These are phyloP conservation scores for Astreopora myriophthalma DNA, from an alignment of 64 coral and sea anemone genomes.

Conservation along the genomic window DNA sequence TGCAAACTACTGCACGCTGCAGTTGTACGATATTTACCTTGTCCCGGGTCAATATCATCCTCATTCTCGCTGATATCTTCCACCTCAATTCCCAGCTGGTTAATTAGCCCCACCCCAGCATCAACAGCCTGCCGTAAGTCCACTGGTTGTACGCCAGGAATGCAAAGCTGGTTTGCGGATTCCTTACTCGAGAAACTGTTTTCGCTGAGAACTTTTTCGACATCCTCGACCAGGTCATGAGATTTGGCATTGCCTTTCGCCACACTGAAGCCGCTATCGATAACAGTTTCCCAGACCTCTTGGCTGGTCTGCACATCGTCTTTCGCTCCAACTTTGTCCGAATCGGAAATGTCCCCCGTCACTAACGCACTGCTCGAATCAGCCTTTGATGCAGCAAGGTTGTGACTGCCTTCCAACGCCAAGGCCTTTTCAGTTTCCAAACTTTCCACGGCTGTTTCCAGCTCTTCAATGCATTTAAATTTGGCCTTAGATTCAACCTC, in stretches of 20 bases:
- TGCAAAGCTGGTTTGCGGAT: background rate
- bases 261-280: slow-evolving; percentile 85
- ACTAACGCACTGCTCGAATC: background rate
- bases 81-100: slow-evolving; percentile 88
- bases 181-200: slow-evolving; percentile 35
- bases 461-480: background rate
- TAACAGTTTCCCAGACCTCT: slow-evolving; percentile 94
- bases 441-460: background rate
- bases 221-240: slow-evolving; percentile 30
- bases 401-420: background rate
- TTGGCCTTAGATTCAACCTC: background rate
- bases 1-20: too few species aligned
- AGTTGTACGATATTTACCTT: slow-evolving; percentile 49
- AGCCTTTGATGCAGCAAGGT: background rate
- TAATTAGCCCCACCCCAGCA: slow-evolving; percentile 43
- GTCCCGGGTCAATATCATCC: slow-evolving; percentile 93
- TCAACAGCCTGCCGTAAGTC: slow-evolving; percentile 37
- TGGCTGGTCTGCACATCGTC: slow-evolving; percentile 40
- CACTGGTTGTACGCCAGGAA: slow-evolving; percentile 23
- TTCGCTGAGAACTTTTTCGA: slow-evolving; percentile 32
- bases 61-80: slow-evolving; percentile 98
- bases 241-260: slow-evolving; percentile 4
- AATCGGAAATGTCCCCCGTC: background rate
- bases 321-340: slow-evolving; percentile 1
- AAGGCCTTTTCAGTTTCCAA: background rate